A percentile compares a stretch with the other conserved stretches of the same genome.
Conservation (phyloP, 1,140 invertebrate genomes). For the Oryctes rhinoceros region DNA sequence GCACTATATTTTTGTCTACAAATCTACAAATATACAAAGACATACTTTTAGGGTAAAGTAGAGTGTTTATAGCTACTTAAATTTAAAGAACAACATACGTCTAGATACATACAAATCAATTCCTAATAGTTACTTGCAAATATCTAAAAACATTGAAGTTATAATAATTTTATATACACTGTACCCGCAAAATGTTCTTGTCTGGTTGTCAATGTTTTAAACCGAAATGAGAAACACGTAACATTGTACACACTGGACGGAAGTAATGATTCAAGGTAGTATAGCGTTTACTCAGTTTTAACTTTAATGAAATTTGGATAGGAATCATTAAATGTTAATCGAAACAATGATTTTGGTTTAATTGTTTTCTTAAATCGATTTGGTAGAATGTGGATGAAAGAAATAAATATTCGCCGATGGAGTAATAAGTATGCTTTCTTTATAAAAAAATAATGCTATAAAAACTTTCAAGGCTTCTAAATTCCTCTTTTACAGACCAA, state of each 20-base stretch:
- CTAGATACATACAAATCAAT: slow-evolving; percentile 30
- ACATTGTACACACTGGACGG: neutral
- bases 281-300: neutral
- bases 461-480: no score
- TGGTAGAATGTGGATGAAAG: no score
- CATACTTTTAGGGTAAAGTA: neutral
- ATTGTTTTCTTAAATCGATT: no score
- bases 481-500: no score
- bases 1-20: no score
- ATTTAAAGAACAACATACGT: neutral
- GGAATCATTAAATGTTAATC: no score
- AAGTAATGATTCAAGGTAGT: neutral
- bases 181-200: slow-evolving; percentile 36
- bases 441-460: no score
- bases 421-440: no score
- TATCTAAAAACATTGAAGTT: slow-evolving; percentile 25
- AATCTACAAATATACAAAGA: neutral
- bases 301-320: no score
- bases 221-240: neutral
- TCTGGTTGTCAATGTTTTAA: slow-evolving; percentile 22
- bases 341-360: no score
- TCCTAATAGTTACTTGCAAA: slow-evolving; percentile 32
- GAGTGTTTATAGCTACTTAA: neutral
- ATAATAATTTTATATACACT: slow-evolving; percentile 23
- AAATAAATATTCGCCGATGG: no score